Conservation (phyloP, 2,113 vertebrate species). For the Podarcis muralis region DNA sequence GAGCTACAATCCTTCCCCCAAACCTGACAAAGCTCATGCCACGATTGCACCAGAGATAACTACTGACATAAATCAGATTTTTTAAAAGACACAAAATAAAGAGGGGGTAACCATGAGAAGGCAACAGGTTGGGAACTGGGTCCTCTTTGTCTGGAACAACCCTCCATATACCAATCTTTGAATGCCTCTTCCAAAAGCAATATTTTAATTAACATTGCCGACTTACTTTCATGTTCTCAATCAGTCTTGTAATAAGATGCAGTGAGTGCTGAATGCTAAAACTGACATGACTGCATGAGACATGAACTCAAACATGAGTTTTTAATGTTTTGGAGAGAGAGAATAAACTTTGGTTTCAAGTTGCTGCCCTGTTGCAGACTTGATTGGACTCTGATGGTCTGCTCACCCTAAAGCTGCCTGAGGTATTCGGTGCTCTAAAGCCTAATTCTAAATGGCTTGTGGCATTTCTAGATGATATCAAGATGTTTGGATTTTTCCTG, state of each 20-base stretch:
- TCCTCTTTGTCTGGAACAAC: neutral
- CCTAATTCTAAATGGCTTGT: constrained; percentile 74
- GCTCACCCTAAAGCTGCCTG: constrained; percentile 60
- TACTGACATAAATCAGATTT: neutral
- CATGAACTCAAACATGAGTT: constrained; percentile 59
- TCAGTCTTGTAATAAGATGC: constrained; percentile 8
- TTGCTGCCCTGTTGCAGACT: constrained; percentile 66
- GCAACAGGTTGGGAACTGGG: neutral
- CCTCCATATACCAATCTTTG: neutral
- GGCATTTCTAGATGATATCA: constrained; percentile 75
- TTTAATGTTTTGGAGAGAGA: constrained; percentile 56
- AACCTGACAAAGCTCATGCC: neutral
- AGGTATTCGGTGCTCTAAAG: constrained; percentile 67
- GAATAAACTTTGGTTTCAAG: constrained; percentile 69
- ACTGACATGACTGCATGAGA: constrained; percentile 64
- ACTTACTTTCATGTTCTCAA: neutral
- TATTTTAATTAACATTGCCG: neutral
- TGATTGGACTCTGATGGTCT: constrained; percentile 71
- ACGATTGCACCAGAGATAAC: neutral
- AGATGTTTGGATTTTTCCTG: constrained; percentile 76
- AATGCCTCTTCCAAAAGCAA: neutral
- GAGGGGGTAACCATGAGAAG: neutral
- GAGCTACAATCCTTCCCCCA: too few species aligned
- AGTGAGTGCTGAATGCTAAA: constrained; percentile 45
- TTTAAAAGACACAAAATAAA: neutral